Percentiles rank a stretch among this genome's conserved stretches.
phyloP scores from a whole-genome alignment of 2,797 vertebrate species.

The Valencia hispanica region DNA sequence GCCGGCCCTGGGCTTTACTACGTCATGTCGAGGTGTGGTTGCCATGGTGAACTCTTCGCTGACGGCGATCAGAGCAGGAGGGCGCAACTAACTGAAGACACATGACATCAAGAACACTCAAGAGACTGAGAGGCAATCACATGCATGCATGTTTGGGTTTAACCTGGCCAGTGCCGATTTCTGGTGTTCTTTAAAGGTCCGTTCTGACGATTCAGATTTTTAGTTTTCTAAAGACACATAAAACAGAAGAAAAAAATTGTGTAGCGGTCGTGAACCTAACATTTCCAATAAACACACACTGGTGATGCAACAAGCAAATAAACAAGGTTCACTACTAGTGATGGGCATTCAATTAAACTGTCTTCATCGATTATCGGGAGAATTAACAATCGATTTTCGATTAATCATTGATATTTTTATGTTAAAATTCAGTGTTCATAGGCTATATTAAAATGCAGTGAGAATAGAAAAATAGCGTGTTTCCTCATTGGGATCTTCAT shows the following conservation, averaged over 20 bases:
- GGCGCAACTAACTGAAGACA: conserved; percentile 66
- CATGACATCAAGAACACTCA: neutral
- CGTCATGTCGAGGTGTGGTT: conserved; percentile 80
- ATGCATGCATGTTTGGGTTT: neutral
- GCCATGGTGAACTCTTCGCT: conserved; percentile 78
- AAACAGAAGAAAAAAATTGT: neutral
- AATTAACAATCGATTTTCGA: no score
- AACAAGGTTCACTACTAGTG: no score
- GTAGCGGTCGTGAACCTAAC: neutral
- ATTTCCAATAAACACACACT: neutral
- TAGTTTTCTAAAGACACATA: neutral
- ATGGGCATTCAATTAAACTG: no score
- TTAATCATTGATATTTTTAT: no score
- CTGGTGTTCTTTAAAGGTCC: neutral
- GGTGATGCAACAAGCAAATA: neutral
- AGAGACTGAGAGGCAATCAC: neutral
- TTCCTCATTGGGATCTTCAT: no score
- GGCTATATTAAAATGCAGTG: no score
- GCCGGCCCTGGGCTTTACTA: conserved; percentile 73
- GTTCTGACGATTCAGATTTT: neutral
- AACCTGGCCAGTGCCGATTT: neutral
- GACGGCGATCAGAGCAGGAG: conserved; percentile 74
- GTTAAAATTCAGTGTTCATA: no score
- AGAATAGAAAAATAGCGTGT: no score
- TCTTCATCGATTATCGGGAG: no score